Percentiles rank a stretch among this genome's conserved stretches.
Conservation (phyloP, 2,113 vertebrate species). For the Theristicus caerulescens region DNA sequence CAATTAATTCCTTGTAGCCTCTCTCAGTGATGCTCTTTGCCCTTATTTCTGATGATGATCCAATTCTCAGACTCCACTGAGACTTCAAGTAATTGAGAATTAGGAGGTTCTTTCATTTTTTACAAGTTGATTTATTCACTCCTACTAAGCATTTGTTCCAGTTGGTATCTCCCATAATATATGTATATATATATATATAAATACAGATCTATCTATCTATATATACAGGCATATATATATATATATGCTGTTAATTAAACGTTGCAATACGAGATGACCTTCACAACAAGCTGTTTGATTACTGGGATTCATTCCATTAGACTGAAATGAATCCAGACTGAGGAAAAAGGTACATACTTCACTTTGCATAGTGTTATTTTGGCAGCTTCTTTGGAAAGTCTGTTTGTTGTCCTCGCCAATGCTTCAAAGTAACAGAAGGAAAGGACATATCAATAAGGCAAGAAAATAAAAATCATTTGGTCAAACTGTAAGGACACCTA, state of each 20-base stretch:
- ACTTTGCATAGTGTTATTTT: conserved; percentile 4
- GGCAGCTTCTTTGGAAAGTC: background rate
- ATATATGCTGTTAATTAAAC: background rate
- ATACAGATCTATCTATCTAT: background rate
- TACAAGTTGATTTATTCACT: background rate
- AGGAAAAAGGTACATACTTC: background rate
- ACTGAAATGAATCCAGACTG: background rate
- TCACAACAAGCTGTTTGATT: conserved; percentile 31
- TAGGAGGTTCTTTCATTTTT: background rate
- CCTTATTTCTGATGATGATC: background rate
- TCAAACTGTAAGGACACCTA: background rate
- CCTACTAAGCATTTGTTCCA: background rate
- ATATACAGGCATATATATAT: background rate
- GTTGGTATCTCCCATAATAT: background rate
- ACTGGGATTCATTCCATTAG: conserved; percentile 10
- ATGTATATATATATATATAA: too few species aligned
- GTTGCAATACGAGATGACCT: background rate
- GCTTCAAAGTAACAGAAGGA: background rate
- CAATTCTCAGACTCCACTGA: background rate
- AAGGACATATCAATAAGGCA: background rate
- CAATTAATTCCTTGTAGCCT: conserved; percentile 11
- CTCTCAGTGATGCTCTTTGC: background rate
- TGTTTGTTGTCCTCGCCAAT: background rate
- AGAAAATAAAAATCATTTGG: background rate
- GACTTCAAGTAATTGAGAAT: background rate